Conservation (phyloP, 2,113 vertebrate genomes). For the Pseudonaja textilis region DNA sequence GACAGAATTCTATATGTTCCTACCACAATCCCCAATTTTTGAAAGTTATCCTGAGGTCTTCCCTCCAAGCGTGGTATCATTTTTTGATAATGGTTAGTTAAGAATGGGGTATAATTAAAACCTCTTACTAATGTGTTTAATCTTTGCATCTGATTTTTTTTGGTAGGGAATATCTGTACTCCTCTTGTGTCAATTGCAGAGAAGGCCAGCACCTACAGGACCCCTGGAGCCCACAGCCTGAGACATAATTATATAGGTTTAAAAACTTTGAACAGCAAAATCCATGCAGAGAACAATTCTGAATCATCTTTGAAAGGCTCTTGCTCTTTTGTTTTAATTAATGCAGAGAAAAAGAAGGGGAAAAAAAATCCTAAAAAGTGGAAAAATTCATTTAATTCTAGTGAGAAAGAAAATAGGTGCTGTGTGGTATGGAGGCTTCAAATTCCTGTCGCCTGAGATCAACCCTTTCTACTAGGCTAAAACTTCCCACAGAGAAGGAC, state of each 20-base stretch:
- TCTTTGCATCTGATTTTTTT: background rate
- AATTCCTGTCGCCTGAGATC: slow-evolving; percentile 33
- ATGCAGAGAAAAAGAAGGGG: slow-evolving; percentile 59
- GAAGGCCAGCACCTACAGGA: background rate
- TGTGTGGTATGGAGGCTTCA: background rate
- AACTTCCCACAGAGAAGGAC: slow-evolving; percentile 38
- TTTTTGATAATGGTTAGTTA: background rate
- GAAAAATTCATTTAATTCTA: slow-evolving; percentile 50
- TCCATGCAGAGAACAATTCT: slow-evolving; percentile 32
- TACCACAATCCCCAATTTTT: background rate
- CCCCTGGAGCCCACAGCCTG: background rate
- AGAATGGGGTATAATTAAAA: background rate
- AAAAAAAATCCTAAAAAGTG: slow-evolving; percentile 58
- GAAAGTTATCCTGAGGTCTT: background rate
- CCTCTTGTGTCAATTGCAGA: background rate
- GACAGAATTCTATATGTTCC: background rate
- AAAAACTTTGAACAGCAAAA: slow-evolving; percentile 34
- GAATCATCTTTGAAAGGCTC: slow-evolving; percentile 28
- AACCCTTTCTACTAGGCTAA: slow-evolving; percentile 25
- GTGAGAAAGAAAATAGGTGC: slow-evolving; percentile 41
- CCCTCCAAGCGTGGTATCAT: background rate
- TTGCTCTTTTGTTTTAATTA: slow-evolving; percentile 23
- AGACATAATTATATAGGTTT: background rate
- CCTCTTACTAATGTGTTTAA: background rate
- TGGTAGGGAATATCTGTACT: background rate